Percentiles rank a stretch among this genome's conserved stretches.
Evolutionary conservation across 2,888 invertebrate genomes (phyloP).

Genomic region (Cryptops parisi): DNA sequence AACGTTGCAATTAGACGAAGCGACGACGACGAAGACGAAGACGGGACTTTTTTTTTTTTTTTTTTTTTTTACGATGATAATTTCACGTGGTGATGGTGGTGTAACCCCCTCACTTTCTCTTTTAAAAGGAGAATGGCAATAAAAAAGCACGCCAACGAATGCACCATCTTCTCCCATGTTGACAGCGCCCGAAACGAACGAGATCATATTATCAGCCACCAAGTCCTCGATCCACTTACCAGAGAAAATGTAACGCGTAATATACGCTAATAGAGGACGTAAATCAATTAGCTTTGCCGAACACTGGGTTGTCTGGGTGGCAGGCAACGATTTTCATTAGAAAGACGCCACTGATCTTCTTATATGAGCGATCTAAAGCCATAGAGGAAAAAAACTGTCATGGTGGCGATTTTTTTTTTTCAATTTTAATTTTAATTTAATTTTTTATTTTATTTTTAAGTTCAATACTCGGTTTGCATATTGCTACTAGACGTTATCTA

Average conservation of each 20-base stretch:
- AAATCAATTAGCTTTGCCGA: constrained; percentile 11
- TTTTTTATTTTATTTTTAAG: no score
- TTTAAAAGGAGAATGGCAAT: background rate
- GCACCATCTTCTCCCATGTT: background rate
- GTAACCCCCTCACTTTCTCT: no score
- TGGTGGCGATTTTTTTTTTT: no score
- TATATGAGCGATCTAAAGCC: no score
- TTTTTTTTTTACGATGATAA: background rate
- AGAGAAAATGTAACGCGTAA: constrained; percentile 8
- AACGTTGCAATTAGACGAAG: background rate
- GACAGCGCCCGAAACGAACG: background rate
- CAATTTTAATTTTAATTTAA: no score
- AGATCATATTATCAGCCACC: background rate
- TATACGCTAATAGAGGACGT: constrained; percentile 8
- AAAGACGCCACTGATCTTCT: no score
- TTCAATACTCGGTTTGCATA: no score
- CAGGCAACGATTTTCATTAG: no score
- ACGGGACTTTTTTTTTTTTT: no score
- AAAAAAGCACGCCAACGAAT: background rate
- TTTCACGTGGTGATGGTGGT: background rate
- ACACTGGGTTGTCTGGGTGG: no score
- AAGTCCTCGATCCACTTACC: background rate
- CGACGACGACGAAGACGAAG: background rate
- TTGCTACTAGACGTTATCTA: no score
- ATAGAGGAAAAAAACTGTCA: no score